These are phyloP conservation scores for Oostethus manadensis DNA, from an alignment of 2,113 vertebrate species.

Conservation along the genomic window DNA sequence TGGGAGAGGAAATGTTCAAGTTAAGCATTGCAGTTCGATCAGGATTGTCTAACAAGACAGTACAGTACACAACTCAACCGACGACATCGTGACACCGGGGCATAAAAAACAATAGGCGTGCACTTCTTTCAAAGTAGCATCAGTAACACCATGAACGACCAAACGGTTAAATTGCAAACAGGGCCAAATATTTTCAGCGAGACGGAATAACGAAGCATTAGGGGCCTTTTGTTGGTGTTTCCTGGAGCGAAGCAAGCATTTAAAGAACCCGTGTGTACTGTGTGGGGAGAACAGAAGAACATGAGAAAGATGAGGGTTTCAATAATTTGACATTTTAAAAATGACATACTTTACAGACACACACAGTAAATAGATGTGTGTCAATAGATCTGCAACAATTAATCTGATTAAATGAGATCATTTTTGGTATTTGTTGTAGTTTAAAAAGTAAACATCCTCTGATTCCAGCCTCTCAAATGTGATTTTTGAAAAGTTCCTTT, in stretches of 20 bases:
- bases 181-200: constrained; percentile 16
- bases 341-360: too few relatives aligned
- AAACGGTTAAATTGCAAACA: constrained; percentile 22
- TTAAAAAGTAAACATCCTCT: too few relatives aligned
- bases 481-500: too few relatives aligned
- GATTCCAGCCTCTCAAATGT: too few relatives aligned
- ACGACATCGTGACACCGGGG: constrained; percentile 26
- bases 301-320: too few relatives aligned
- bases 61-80: constrained; percentile 57
- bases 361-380: too few relatives aligned
- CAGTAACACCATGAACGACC: constrained; percentile 20
- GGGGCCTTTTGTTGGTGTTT: constrained; percentile 35
- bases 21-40: constrained; percentile 49
- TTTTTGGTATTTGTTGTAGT: too few relatives aligned
- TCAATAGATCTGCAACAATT: too few relatives aligned
- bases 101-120: constrained; percentile 60
- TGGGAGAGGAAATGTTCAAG: constrained; percentile 65
- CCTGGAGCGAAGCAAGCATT: constrained; percentile 5
- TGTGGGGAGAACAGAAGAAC: too few relatives aligned
- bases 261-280: not conserved
- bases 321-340: too few relatives aligned
- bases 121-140: constrained; percentile 22
- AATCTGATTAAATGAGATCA: too few relatives aligned
- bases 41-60: constrained; percentile 45
- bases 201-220: constrained; percentile 16